Evolutionary conservation across 2,113 vertebrate species (phyloP).

Genomic region (Patagioenas fasciata): DNA sequence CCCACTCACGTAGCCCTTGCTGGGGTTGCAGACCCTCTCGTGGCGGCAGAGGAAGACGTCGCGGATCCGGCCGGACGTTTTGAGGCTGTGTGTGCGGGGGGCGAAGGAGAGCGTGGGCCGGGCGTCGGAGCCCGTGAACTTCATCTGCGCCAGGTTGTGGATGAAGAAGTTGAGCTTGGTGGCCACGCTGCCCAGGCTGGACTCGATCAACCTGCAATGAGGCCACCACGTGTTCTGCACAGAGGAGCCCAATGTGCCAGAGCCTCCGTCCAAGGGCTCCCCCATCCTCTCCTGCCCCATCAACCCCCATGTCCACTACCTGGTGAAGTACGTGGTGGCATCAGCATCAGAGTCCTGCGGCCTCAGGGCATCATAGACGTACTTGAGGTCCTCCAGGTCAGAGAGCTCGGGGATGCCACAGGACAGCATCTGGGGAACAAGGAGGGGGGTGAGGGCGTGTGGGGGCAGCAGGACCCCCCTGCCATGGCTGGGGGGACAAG

Average conservation of each 20-base stretch:
- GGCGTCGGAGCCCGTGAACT: conserved; percentile 87
- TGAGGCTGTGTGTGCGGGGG: conserved; percentile 81
- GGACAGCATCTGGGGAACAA: conserved; percentile 87
- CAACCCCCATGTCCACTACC: conserved; percentile 62
- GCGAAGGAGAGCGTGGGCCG: conserved; percentile 87
- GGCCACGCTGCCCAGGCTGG: conserved; percentile 96
- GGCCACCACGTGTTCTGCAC: rapidly evolving
- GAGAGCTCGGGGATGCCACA: conserved; percentile 97
- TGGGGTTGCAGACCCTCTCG: conserved; percentile 82
- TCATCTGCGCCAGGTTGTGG: conserved; percentile 98
- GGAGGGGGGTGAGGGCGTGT: not conserved
- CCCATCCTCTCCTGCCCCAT: rapidly evolving
- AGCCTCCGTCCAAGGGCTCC: rapidly evolving
- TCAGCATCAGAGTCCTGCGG: conserved; percentile 93
- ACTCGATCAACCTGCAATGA: conserved; percentile 87
- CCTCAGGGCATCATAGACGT: conserved; percentile 92
- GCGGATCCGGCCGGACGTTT: conserved; percentile 82
- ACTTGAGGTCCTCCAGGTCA: conserved; percentile 92
- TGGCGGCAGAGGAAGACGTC: conserved; percentile 88
- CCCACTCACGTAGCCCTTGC: conserved; percentile 89
- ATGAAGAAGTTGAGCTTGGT: conserved; percentile 99
- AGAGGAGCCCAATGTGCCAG: not conserved
- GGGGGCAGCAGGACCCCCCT: rapidly evolving
- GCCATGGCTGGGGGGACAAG: rapidly evolving
- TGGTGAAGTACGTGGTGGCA: conserved; percentile 96